Percentiles rank a stretch among this genome's conserved stretches.
phyloP scores from a whole-genome alignment of 2,113 vertebrate species.

The Malaclemys terrapin region DNA sequence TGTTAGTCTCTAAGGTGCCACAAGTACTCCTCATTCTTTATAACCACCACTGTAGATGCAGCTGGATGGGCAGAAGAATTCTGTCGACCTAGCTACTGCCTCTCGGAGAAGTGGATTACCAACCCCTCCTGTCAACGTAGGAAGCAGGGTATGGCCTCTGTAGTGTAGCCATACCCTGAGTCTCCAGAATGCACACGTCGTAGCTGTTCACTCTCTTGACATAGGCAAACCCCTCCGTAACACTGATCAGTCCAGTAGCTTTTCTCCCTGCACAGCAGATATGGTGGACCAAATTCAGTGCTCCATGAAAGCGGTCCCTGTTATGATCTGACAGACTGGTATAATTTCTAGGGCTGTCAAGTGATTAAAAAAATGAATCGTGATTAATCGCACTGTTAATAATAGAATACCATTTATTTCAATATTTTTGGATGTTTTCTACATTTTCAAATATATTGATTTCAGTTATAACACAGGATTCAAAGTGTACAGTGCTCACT shows the following conservation, averaged over 20 bases:
- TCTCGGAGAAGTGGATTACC: not conserved
- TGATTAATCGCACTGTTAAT: too few relatives aligned
- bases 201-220: not conserved
- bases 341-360: too few relatives aligned
- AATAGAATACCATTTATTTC: too few relatives aligned
- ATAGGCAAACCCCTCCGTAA: not conserved
- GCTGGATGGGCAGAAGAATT: not conserved
- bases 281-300: not conserved
- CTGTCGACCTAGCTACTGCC: not conserved
- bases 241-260: not conserved
- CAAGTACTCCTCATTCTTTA: too few relatives aligned
- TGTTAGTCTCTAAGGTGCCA: too few relatives aligned
- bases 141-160: not conserved
- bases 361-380: too few relatives aligned
- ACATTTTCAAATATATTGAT: too few relatives aligned
- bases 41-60: not conserved
- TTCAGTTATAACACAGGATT: too few relatives aligned
- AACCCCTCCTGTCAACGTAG: not conserved
- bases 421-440: too few relatives aligned
- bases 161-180: not conserved
- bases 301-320: not conserved
- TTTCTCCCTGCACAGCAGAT: fast-evolving
- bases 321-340: fast-evolving
- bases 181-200: not conserved
- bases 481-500: too few relatives aligned